These are phyloP conservation scores for Sussaba pulchella DNA, from an alignment of 2,888 invertebrate genomes.

Conservation along the genomic window DNA sequence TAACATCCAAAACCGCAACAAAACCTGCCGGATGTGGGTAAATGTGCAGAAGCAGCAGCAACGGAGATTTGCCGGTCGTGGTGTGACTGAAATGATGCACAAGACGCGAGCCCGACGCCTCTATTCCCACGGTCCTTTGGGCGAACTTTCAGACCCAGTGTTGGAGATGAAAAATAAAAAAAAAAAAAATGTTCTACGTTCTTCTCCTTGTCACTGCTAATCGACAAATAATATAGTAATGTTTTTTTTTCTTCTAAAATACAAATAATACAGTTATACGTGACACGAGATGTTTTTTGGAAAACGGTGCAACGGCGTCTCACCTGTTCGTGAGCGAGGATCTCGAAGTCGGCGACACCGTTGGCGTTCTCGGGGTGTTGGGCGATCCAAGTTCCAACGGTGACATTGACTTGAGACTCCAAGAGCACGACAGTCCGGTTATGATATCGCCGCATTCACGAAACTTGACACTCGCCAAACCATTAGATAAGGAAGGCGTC, in stretches of 20 bases:
- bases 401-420: slow-evolving; percentile 91
- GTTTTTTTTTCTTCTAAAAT: no score
- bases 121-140: slow-evolving; percentile 15
- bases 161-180: no score
- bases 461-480: slow-evolving; percentile 91
- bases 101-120: not conserved
- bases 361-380: slow-evolving; percentile 92
- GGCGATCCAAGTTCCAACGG: slow-evolving; percentile 92
- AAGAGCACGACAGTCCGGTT: slow-evolving; percentile 93
- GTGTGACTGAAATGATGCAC: slow-evolving; percentile 17
- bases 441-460: slow-evolving; percentile 91
- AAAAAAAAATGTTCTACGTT: not conserved
- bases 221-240: no score
- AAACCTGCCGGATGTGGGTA: slow-evolving; percentile 32
- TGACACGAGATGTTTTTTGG: slow-evolving; percentile 95
- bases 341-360: slow-evolving; percentile 90
- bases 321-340: slow-evolving; percentile 96
- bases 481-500: slow-evolving; percentile 94
- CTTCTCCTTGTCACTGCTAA: no score
- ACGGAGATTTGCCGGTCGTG: not conserved
- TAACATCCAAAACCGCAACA: slow-evolving; percentile 23
- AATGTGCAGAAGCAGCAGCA: not conserved
- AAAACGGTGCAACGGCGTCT: slow-evolving; percentile 95
- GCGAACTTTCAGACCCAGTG: not conserved
- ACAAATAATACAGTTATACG: slow-evolving; percentile 87